These are phyloP conservation scores for Pocota personata DNA, from an alignment of 2,888 invertebrate genomes.

Conservation along the genomic window DNA sequence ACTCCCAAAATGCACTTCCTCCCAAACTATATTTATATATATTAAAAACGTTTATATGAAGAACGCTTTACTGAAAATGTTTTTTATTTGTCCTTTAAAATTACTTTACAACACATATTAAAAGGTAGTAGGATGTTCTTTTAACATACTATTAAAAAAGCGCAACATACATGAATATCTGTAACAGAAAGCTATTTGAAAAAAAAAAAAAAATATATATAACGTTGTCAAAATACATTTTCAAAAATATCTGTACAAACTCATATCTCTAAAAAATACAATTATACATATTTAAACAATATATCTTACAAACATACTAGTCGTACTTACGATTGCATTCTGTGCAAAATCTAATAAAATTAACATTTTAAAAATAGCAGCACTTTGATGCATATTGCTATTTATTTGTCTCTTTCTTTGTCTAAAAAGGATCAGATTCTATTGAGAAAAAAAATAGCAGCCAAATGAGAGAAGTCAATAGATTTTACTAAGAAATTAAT, in stretches of 20 bases:
- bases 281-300: slow-evolving; percentile 26
- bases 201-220: slow-evolving; percentile 12
- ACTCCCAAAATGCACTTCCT: no score
- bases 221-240: slow-evolving; percentile 39
- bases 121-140: neutral
- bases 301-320: slow-evolving; percentile 32
- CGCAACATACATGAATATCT: slow-evolving; percentile 22
- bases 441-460: neutral
- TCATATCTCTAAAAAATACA: slow-evolving; percentile 55
- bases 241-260: slow-evolving; percentile 54
- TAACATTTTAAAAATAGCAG: slow-evolving; percentile 4
- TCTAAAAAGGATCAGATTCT: neutral
- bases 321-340: slow-evolving; percentile 40
- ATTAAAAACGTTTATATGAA: neutral
- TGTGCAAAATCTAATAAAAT: slow-evolving; percentile 33
- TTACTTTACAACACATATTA: slow-evolving; percentile 14
- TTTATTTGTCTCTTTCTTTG: neutral
- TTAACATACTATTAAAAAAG: slow-evolving; percentile 14
- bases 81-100: slow-evolving; percentile 33
- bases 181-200: slow-evolving; percentile 27
- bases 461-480: slow-evolving; percentile 11
- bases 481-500: neutral
- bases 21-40: no score
- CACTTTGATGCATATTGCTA: neutral
- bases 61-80: neutral